A percentile compares a stretch with the other conserved stretches of the same genome.
Evolutionary conservation across 2,888 invertebrate genomes (phyloP).

Genomic region (Perizoma flavofasciatum): DNA sequence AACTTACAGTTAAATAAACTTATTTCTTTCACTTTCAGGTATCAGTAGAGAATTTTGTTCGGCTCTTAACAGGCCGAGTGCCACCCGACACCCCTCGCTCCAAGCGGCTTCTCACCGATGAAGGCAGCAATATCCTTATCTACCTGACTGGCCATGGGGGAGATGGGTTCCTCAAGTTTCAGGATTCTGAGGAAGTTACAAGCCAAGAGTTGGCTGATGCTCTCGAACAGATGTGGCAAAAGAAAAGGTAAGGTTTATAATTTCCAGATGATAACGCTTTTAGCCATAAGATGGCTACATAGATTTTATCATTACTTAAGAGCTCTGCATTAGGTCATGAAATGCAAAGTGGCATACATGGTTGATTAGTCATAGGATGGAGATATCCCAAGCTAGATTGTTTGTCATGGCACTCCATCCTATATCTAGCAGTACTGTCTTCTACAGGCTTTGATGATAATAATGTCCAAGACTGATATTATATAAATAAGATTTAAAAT

Average conservation of each 20-base stretch:
- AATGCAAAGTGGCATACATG: too few species aligned
- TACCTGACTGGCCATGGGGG: conserved; percentile 99
- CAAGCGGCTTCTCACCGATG: conserved; percentile 97
- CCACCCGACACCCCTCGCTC: conserved; percentile 97
- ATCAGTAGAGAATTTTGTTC: conserved; percentile 99
- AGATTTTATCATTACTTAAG: too few species aligned
- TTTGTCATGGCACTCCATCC: too few species aligned
- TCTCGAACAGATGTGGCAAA: conserved; percentile 99
- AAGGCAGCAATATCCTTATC: conserved; percentile 97
- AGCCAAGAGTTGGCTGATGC: conserved; percentile 99
- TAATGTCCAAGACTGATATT: too few species aligned
- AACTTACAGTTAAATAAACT: background rate
- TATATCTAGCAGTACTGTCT: too few species aligned
- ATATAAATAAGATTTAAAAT: too few species aligned
- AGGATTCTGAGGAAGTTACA: conserved; percentile 99
- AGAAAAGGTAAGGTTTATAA: conserved; percentile 85
- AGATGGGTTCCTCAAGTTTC: conserved; percentile 99
- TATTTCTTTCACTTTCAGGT: conserved; percentile 82
- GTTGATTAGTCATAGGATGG: too few species aligned
- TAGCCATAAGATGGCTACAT: background rate
- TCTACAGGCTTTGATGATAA: too few species aligned
- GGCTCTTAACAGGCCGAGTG: conserved; percentile 96
- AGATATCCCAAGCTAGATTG: too few species aligned
- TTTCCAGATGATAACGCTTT: too few species aligned
- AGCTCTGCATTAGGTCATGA: too few species aligned